phyloP scores from a whole-genome alignment of 2,113 vertebrate species.

The Triplophysa rosa region DNA sequence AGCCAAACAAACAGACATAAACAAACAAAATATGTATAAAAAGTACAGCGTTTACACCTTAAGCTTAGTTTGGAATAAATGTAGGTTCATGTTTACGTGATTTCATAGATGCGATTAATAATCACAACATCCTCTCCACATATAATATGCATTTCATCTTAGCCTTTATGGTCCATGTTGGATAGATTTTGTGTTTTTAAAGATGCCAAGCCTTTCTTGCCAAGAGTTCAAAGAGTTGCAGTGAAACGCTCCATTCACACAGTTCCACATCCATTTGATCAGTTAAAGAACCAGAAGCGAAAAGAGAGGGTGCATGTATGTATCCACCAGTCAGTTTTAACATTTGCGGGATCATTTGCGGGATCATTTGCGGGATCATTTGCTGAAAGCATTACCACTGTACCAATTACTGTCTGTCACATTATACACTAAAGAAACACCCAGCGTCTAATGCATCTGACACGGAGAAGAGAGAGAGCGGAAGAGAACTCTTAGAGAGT shows the following conservation, averaged over 20 bases:
- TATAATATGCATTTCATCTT: too few species aligned
- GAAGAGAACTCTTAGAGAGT: background rate
- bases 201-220: slow-evolving; percentile 76
- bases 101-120: background rate
- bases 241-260: slow-evolving; percentile 27
- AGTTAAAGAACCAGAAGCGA: slow-evolving; percentile 10
- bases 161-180: background rate
- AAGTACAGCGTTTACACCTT: too few species aligned
- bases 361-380: slow-evolving; percentile 44
- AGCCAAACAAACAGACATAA: too few species aligned
- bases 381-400: slow-evolving; percentile 57
- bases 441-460: background rate
- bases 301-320: background rate
- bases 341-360: slow-evolving; percentile 48
- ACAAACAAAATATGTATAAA: too few species aligned
- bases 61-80: too few species aligned
- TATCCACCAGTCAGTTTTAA: slow-evolving; percentile 20
- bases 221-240: slow-evolving; percentile 15
- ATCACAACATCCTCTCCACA: background rate
- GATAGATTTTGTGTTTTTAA: slow-evolving; percentile 72
- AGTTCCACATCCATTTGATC: background rate
- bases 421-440: slow-evolving; percentile 41
- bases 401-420: slow-evolving; percentile 66
- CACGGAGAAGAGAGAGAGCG: slow-evolving; percentile 16
- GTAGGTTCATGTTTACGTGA: too few species aligned